Evolutionary conservation across 2,888 invertebrate species (phyloP).

Genomic region (Ferrisia virgata): DNA sequence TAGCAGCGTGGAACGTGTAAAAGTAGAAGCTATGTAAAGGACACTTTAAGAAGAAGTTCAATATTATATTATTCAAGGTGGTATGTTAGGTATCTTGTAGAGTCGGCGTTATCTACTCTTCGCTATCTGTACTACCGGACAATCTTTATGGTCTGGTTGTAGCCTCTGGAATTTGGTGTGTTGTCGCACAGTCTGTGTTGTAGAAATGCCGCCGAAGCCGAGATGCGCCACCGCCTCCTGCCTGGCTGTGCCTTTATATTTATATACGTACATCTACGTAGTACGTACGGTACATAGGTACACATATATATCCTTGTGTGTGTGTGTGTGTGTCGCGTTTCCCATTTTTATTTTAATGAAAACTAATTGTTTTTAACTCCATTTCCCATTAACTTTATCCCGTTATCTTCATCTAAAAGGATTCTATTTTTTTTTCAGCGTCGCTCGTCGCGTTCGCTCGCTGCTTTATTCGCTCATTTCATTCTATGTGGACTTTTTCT

Average conservation of each 20-base stretch:
- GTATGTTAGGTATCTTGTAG: constrained; percentile 46
- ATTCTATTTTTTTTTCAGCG: not conserved
- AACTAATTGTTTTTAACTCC: constrained; percentile 42
- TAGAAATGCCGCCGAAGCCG: constrained; percentile 41
- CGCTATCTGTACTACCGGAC: constrained; percentile 45
- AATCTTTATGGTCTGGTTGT: constrained; percentile 46
- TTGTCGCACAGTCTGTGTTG: constrained; percentile 34
- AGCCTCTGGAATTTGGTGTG: constrained; percentile 43
- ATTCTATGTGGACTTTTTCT: not conserved
- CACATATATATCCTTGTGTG: no score
- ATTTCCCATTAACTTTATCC: constrained; percentile 40
- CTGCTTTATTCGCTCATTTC: not conserved
- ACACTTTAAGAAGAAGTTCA: constrained; percentile 41
- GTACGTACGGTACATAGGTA: no score
- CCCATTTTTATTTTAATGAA: constrained; percentile 42
- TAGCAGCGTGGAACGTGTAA: constrained; percentile 42
- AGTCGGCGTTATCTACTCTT: constrained; percentile 42
- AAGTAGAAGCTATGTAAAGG: constrained; percentile 46
- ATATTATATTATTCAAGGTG: constrained; percentile 46
- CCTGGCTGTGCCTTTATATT: not conserved
- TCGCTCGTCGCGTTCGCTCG: no score
- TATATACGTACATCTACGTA: no score
- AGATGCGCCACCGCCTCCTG: constrained; percentile 36
- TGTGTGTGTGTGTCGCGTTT: constrained; percentile 34
- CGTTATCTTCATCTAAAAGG: constrained; percentile 41